Base-by-base conservation (phyloP, 2,888 invertebrate species). In the Pterostichus niger region DNA sequence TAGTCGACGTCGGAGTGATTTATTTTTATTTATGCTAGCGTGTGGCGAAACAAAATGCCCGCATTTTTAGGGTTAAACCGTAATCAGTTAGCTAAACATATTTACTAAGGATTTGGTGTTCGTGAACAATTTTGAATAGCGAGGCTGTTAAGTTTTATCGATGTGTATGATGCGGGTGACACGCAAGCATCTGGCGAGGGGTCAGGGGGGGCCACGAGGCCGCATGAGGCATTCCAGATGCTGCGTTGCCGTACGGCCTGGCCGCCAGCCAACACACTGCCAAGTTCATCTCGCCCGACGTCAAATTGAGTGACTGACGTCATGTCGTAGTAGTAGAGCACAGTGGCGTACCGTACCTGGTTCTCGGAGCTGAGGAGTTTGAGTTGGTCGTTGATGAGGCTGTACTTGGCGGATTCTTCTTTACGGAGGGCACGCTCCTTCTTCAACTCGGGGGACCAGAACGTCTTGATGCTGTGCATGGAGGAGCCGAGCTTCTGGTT, bases 381-480 rank as follows among this genome's bases (percentile, higher is more conserved):
- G 86, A 98, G 94, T 91, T 98, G 98, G 92, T 99, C 98, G 90
- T 97, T 98, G 90, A 98, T 96, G 90, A 98, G 94, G 90, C 96
- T 96, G 92, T 98, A 98, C 91, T 98, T 98, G 88, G 98, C 97
- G 90, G 97, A 97, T 91, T 99, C 99, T 91, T 99, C 99, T 90
- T 99, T 99, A 86, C 99, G 93, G 87, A 99, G 90, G 77, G 98
- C 97, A 85, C 99, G 92, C 91, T 99, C 99, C 91, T 99, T 98
- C 92, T 99, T 99, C 90, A 99, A 92, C 92, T 99, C 99, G 17
- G 99, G 99, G 89, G 98, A 98, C 99, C 99, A 99, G 91, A 99
- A 99, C 82, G 99, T 99, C 92, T 99, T 99, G 91, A 99, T 99
- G 91, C 98, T 98, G 92, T 99, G 99, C 99, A 99, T 99, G 88